Evolutionary conservation across 2,888 invertebrate species (phyloP).

Genomic region (Augiades crinisus): DNA sequence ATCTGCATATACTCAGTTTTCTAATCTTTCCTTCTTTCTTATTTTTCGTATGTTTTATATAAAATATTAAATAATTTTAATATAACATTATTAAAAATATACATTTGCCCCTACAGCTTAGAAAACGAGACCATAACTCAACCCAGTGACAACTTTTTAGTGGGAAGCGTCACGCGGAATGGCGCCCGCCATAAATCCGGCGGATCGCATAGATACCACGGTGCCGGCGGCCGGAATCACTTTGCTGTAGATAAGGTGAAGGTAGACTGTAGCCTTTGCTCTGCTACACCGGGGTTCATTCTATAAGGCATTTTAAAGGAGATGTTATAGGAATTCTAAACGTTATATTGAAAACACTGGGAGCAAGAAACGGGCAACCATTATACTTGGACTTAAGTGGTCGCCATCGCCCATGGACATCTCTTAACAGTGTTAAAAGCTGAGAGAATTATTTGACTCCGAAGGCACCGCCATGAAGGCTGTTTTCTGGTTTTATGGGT

Average conservation of each 20-base stretch:
- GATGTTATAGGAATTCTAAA: background rate
- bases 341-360: background rate
- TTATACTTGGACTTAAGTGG: too few species aligned
- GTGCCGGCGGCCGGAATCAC: slow-evolving; percentile 16
- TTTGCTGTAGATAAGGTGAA: slow-evolving; percentile 10
- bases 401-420: too few species aligned
- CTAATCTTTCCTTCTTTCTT: too few species aligned
- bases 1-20: too few species aligned
- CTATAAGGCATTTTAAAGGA: background rate
- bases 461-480: too few species aligned
- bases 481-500: too few species aligned
- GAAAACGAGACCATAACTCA: slow-evolving; percentile 27
- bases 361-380: too few species aligned
- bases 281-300: slow-evolving; percentile 3
- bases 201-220: slow-evolving; percentile 44
- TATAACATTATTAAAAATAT: background rate
- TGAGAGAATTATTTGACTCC: too few species aligned
- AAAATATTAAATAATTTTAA: background rate
- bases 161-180: slow-evolving; percentile 29
- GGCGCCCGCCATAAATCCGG: slow-evolving; percentile 45
- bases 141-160: slow-evolving; percentile 35
- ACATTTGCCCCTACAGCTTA: background rate
- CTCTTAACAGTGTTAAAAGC: too few species aligned
- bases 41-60: too few species aligned
- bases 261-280: slow-evolving; percentile 1